These are phyloP conservation scores for Drosophila rellima DNA, from an alignment of 2,888 invertebrate genomes.

Conservation along the genomic window DNA sequence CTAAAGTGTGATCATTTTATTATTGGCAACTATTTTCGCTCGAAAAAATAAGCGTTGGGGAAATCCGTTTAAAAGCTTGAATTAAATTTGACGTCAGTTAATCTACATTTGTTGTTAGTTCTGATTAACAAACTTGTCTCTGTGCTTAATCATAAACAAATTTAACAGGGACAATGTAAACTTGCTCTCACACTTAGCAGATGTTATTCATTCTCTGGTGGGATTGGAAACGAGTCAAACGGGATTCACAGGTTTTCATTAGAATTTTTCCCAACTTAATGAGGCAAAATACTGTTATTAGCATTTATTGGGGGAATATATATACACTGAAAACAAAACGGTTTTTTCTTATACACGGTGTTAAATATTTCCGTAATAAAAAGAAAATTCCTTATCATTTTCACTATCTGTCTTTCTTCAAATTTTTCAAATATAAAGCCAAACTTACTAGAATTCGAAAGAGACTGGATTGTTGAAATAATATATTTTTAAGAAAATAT, in stretches of 20 bases:
- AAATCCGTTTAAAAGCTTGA: constrained; percentile 7
- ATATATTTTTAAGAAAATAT: too few species aligned
- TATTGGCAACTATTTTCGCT: constrained; percentile 8
- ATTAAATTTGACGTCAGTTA: constrained; percentile 35
- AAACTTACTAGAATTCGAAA: too few species aligned
- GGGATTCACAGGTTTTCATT: constrained; percentile 27
- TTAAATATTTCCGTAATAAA: too few species aligned
- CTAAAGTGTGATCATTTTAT: neutral
- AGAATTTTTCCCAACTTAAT: constrained; percentile 17
- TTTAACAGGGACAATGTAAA: constrained; percentile 4
- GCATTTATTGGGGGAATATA: constrained; percentile 8
- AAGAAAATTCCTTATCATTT: too few species aligned
- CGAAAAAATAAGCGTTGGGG: constrained; percentile 5
- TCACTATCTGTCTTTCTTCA: too few species aligned
- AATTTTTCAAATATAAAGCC: too few species aligned
- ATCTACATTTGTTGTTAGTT: constrained; percentile 17
- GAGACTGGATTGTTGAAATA: too few species aligned
- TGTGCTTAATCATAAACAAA: neutral
- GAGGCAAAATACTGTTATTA: constrained; percentile 5
- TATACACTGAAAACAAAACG: neutral
- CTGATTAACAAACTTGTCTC: constrained; percentile 1
- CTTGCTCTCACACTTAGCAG: constrained; percentile 1
- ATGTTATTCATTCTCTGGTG: neutral
- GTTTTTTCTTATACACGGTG: too few species aligned
- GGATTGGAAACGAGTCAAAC: constrained; percentile 35